phyloP scores from a whole-genome alignment of 2,888 invertebrate genomes.

The Pardosa pseudoannulata region DNA sequence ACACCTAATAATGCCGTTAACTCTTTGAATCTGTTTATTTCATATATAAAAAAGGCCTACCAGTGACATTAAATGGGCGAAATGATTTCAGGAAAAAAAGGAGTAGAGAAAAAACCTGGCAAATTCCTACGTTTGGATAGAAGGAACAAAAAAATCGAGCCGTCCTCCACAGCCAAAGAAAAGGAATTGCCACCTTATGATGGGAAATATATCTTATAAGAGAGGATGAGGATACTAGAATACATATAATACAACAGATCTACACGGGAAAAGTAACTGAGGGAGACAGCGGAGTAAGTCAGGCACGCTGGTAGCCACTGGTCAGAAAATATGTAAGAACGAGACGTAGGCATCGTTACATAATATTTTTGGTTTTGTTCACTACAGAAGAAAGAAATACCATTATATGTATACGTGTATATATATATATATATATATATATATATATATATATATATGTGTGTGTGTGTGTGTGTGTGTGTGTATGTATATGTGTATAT shows the following conservation, averaged over 20 bases:
- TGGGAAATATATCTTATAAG: slow-evolving; percentile 62
- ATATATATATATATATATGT: too few relatives aligned
- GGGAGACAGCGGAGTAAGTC: slow-evolving; percentile 27
- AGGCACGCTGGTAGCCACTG: too few relatives aligned
- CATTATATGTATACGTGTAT: too few relatives aligned
- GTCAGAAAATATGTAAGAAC: too few relatives aligned
- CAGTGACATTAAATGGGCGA: not conserved
- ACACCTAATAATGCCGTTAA: not conserved
- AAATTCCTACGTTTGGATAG: not conserved
- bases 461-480: too few relatives aligned
- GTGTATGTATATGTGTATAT: too few relatives aligned
- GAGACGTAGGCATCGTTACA: too few relatives aligned
- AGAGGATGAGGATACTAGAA: slow-evolving; percentile 56
- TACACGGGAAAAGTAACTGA: not conserved
- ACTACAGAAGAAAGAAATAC: too few relatives aligned
- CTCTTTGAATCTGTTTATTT: not conserved
- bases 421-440: too few relatives aligned
- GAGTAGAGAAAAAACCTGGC: not conserved
- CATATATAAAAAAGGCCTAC: not conserved
- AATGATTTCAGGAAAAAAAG: not conserved
- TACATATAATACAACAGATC: slow-evolving; percentile 68
- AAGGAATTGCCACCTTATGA: slow-evolving; percentile 62
- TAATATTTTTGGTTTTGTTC: too few relatives aligned
- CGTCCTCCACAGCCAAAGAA: slow-evolving; percentile 27
- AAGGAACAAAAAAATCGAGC: slow-evolving; percentile 38